Conservation (phyloP, 2,113 vertebrate species). For the Falco punctatus region DNA sequence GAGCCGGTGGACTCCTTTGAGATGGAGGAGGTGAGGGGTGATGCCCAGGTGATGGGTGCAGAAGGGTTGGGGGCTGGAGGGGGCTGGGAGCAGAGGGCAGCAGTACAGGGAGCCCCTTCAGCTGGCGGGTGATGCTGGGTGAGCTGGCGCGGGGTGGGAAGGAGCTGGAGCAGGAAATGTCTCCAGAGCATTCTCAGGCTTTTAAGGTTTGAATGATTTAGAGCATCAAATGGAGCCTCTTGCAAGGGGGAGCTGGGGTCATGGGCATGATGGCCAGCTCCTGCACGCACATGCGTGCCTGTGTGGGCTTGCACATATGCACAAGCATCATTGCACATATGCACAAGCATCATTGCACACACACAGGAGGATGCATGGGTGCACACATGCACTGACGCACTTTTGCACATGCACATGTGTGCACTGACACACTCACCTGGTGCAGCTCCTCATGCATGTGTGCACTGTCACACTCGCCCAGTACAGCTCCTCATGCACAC, state of each 20-base stretch:
- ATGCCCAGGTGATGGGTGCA: not conserved
- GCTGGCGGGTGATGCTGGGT: not conserved
- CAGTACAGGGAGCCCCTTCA: not conserved
- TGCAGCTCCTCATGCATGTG: no score
- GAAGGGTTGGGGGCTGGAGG: not conserved
- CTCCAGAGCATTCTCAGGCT: not conserved
- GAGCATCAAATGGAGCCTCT: not conserved
- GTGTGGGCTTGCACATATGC: not conserved
- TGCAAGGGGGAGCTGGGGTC: not conserved
- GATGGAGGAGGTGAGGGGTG: constrained; percentile 77
- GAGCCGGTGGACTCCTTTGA: constrained; percentile 73
- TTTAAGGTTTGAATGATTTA: not conserved
- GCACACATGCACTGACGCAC: not conserved
- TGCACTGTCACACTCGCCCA: rapidly evolving
- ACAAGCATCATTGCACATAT: not conserved
- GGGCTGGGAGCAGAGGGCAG: not conserved
- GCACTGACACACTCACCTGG: no score
- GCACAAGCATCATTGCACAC: not conserved
- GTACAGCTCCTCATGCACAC: not conserved
- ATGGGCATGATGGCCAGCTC: not conserved
- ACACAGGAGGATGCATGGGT: not conserved
- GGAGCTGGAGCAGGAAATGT: not conserved
- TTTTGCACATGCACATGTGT: not conserved
- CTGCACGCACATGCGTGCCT: not conserved
- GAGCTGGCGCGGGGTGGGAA: not conserved